phyloP scores from a whole-genome alignment of 1,140 invertebrate species.

The Pseudoatta argentina region DNA sequence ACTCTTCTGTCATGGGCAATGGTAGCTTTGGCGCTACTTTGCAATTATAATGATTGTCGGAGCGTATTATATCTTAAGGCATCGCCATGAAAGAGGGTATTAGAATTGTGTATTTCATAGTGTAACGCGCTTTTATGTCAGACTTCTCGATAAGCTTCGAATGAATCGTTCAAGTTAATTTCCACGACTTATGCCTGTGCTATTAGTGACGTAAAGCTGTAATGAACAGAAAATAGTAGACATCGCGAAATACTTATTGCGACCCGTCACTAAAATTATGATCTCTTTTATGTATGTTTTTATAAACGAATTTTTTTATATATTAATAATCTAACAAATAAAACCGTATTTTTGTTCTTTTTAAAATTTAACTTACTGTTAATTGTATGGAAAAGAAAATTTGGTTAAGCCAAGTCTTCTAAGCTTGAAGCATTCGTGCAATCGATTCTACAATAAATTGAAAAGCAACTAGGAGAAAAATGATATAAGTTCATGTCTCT shows the following conservation, averaged over 20 bases:
- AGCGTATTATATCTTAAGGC: slow-evolving; percentile 50
- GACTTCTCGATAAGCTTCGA: slow-evolving; percentile 36
- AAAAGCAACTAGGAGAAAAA: not conserved
- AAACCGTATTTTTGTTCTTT: not conserved
- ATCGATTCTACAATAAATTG: not conserved
- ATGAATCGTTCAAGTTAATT: slow-evolving; percentile 30
- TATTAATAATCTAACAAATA: not conserved
- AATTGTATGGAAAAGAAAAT: slow-evolving; percentile 13
- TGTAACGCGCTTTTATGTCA: slow-evolving; percentile 42
- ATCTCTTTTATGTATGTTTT: not conserved
- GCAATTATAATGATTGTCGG: slow-evolving; percentile 59
- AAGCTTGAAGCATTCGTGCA: not conserved
- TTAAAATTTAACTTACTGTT: not conserved
- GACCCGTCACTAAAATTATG: not conserved
- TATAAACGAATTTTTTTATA: not conserved
- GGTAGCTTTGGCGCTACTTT: slow-evolving; percentile 54
- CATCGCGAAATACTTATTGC: not conserved
- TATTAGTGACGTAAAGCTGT: slow-evolving; percentile 11
- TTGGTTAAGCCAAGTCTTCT: not conserved
- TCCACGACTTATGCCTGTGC: not conserved
- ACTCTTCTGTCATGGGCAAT: slow-evolving; percentile 43
- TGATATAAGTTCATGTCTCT: not conserved
- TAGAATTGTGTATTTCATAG: slow-evolving; percentile 42
- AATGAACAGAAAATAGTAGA: not conserved
- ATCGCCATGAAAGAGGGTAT: slow-evolving; percentile 45